Percentiles rank a stretch among this genome's conserved stretches.
Conservation (phyloP, 2,888 invertebrate genomes). For the Drosophila hamatofila region DNA sequence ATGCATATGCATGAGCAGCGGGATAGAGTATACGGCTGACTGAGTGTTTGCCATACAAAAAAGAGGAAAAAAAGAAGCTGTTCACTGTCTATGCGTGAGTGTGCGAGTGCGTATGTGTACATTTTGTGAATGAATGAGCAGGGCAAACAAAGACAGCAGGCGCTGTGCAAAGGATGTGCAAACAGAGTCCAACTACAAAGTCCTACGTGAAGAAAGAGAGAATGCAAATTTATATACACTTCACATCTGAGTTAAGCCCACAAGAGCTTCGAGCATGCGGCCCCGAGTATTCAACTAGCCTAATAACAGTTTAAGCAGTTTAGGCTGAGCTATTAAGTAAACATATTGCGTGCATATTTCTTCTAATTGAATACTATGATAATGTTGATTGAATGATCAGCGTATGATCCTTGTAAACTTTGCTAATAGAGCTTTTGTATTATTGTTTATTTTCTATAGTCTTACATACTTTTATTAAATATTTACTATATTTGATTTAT, state of each 20-base stretch:
- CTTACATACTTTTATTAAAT: neutral
- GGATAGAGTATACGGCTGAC: slow-evolving; percentile 52
- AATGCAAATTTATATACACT: slow-evolving; percentile 60
- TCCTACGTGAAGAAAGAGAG: slow-evolving; percentile 35
- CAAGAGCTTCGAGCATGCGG: slow-evolving; percentile 24
- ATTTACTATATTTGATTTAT: neutral
- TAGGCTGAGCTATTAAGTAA: neutral
- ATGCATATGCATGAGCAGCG: slow-evolving; percentile 74
- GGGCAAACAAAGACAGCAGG: slow-evolving; percentile 73
- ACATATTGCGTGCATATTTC: neutral
- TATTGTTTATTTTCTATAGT: neutral
- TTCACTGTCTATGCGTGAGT: slow-evolving; percentile 13
- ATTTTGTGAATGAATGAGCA: slow-evolving; percentile 73
- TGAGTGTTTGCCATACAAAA: slow-evolving; percentile 53
- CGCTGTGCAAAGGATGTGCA: slow-evolving; percentile 67
- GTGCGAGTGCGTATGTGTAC: slow-evolving; percentile 29
- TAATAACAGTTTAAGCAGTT: neutral
- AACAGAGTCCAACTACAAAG: slow-evolving; percentile 63
- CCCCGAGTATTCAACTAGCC: slow-evolving; percentile 9
- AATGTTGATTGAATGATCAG: neutral
- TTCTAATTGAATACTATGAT: neutral
- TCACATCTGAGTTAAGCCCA: slow-evolving; percentile 14
- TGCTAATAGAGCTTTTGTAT: neutral
- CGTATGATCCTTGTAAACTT: no score
- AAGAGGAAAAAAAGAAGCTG: slow-evolving; percentile 35